Evolutionary conservation across 2,113 vertebrate genomes (phyloP), one percentile per base, ranked within the genome.

Genomic region (Gila orcuttii): DNA sequence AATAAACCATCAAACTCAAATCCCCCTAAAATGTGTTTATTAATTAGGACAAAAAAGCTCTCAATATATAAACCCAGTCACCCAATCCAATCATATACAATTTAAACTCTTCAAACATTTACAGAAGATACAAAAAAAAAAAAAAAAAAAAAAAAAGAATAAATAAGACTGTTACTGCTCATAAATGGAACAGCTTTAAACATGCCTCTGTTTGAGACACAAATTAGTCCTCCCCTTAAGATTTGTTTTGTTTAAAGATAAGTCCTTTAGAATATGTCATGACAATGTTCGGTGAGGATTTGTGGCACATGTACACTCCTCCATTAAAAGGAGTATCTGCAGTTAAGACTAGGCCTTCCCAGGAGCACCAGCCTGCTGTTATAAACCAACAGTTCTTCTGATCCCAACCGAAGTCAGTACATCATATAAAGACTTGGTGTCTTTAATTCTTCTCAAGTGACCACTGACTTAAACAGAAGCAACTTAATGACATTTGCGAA

Each of bases 101-200:
- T 91, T 89, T 89, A 92, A 93, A 94, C 89, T 93, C 91, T 93
- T 93, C 86, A 93, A 85, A 90, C 93, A 95, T 94, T 92, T 94
- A 95, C 93, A 94, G 90, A 93, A 93, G 90, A 81, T 87, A 90
- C 71, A 94, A 94, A 95, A 93, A 92, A 79, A 94, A 93, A 92
- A 79, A n/a, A n/a, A n/a, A n/a, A 94, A 94, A 95, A 93, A 92
- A 79, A 93, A 78, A 71, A 87, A 83, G 90, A 94, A 94, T 93
- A 94, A 94, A 95, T 95, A 94, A 71, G 90, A 93, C 89, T 88
- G 90, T 89, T 85, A 84, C 83, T 76, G 76, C 66, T 85, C 50
- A 28, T 33, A 23, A 15, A 45, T 39, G 2, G 45, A 89, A 86
- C 80, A 80, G 76, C 5, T 62, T 79, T 64, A 62, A 57, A 50